phyloP scores from a whole-genome alignment of 2,888 invertebrate genomes.

The Anthophora plumipes region DNA sequence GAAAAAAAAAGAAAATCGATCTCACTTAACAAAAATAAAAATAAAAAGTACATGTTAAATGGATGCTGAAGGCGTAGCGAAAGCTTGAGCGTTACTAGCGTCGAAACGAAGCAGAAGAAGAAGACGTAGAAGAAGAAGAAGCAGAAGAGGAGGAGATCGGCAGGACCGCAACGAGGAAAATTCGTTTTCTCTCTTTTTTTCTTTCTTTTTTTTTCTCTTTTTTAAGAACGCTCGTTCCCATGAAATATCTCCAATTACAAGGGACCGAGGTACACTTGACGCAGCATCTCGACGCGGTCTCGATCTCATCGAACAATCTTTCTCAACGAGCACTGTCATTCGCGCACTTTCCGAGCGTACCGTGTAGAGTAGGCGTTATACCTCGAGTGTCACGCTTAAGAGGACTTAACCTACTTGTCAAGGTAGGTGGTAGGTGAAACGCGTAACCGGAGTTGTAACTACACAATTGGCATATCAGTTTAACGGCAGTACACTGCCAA shows the following conservation, averaged over 20 bases:
- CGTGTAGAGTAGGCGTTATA: conserved; percentile 34
- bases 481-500: conserved; percentile 36
- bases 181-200: neutral
- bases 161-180: conserved; percentile 34
- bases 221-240: neutral
- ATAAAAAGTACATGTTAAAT: neutral
- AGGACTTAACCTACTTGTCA: conserved; percentile 50
- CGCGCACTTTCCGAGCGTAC: conserved; percentile 58
- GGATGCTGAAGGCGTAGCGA: conserved; percentile 46
- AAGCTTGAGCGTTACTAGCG: conserved; percentile 44
- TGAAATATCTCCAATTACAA: conserved; percentile 20
- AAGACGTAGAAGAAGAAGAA: conserved; percentile 21
- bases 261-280: neutral
- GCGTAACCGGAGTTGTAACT: conserved; percentile 63
- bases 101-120: conserved; percentile 33
- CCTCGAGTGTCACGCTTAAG: conserved; percentile 45
- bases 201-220: neutral
- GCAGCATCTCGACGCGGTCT: conserved; percentile 32
- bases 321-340: conserved; percentile 71
- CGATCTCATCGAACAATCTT: conserved; percentile 48
- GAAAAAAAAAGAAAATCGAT: neutral
- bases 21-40: neutral
- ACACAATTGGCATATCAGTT: conserved; percentile 74
- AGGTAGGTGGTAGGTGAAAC: conserved; percentile 21
- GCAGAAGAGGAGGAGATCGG: conserved; percentile 22